Percentiles rank a stretch among this genome's conserved stretches.
phyloP scores from a whole-genome alignment of 2,113 vertebrate genomes.

The Indicator indicator region DNA sequence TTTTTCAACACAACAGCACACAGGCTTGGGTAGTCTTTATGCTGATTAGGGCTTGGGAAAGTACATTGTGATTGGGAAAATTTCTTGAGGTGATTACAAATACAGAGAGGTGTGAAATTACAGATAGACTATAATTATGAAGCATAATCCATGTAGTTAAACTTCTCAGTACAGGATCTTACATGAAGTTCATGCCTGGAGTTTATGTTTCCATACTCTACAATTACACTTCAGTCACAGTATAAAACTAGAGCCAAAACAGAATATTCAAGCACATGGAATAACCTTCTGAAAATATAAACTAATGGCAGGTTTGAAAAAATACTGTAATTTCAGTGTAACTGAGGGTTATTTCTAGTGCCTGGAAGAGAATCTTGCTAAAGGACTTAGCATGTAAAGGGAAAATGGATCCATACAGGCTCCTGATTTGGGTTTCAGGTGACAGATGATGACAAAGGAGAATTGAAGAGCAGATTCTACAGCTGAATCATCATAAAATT shows the following conservation, averaged over 20 bases:
- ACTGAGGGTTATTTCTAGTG: neutral
- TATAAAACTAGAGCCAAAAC: neutral
- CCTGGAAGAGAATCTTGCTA: neutral
- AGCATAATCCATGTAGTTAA: slow-evolving; percentile 4
- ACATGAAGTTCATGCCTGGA: neutral
- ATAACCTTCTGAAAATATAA: neutral
- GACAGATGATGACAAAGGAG: neutral
- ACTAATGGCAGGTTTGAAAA: neutral
- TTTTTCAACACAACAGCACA: neutral
- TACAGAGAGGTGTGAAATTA: neutral
- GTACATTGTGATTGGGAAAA: neutral
- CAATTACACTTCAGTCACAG: neutral
- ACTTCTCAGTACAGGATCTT: neutral
- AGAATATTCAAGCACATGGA: neutral
- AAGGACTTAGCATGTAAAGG: neutral
- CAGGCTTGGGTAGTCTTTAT: neutral
- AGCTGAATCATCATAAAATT: neutral
- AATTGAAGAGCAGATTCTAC: neutral
- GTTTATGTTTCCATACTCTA: neutral
- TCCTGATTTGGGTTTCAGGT: neutral
- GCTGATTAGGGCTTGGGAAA: neutral
- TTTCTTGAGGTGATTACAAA: neutral
- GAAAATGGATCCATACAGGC: neutral
- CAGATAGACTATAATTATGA: neutral
- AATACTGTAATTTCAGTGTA: neutral